Conservation (phyloP, 2,888 invertebrate species). For the Pheosia gnoma region DNA sequence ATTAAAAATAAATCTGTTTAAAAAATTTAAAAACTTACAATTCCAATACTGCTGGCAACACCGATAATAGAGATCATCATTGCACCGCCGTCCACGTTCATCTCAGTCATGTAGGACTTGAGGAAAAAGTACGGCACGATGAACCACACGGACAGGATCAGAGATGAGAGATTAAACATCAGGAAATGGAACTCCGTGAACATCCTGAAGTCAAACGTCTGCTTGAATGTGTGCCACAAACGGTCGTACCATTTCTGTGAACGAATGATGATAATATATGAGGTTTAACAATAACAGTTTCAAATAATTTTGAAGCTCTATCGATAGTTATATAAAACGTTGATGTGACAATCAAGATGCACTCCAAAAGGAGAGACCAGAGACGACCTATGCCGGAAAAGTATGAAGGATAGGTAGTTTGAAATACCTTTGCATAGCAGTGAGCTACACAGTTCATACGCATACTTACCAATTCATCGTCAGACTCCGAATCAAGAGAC, state of each 20-base stretch:
- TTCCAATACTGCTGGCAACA: conserved; percentile 94
- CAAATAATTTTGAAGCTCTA: too few species aligned
- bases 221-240: conserved; percentile 85
- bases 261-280: conserved; percentile 34
- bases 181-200: conserved; percentile 92
- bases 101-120: conserved; percentile 84
- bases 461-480: conserved; percentile 88
- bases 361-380: too few species aligned
- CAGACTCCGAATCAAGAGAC: conserved; percentile 84
- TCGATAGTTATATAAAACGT: too few species aligned
- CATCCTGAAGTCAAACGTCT: conserved; percentile 91
- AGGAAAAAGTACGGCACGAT: conserved; percentile 97
- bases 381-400: too few species aligned
- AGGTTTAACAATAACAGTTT: too few species aligned
- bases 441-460: not conserved
- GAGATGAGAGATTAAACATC: conserved; percentile 92
- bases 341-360: too few species aligned
- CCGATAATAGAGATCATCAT: conserved; percentile 93
- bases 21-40: conserved; percentile 84
- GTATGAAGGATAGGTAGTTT: too few species aligned
- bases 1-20: too few species aligned
- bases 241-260: conserved; percentile 89
- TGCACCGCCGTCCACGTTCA: conserved; percentile 88
- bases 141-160: conserved; percentile 95
- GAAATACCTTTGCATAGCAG: too few species aligned